A percentile compares a stretch with the other conserved stretches of the same genome.
Evolutionary conservation across 2,113 vertebrate species (phyloP).

Genomic region (Telmatochromis brichardi): DNA sequence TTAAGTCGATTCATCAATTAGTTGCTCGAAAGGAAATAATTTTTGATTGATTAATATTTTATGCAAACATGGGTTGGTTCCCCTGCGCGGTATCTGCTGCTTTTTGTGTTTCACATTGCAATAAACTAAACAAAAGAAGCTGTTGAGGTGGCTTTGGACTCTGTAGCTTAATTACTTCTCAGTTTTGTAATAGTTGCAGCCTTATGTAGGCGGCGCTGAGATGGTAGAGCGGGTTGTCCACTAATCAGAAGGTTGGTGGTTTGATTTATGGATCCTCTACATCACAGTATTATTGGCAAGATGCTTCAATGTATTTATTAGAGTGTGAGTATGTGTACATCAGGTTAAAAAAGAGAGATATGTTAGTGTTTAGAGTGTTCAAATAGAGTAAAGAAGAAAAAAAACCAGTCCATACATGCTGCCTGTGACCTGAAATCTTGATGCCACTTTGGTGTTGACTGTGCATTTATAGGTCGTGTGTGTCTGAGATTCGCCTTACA

Average conservation of each 20-base stretch:
- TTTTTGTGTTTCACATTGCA: background rate
- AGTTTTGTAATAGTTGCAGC: background rate
- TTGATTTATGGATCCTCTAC: background rate
- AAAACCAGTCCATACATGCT: background rate
- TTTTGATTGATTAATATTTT: background rate
- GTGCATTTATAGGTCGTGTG: background rate
- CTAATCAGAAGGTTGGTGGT: background rate
- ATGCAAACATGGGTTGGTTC: background rate
- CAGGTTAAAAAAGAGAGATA: background rate
- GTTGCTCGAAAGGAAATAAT: background rate
- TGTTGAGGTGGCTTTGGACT: background rate
- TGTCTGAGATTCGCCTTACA: background rate
- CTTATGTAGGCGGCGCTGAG: background rate
- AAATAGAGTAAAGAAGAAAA: background rate
- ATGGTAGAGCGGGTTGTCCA: background rate
- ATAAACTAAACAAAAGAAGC: background rate
- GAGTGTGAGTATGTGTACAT: background rate
- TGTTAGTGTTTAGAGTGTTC: background rate
- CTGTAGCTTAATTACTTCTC: background rate
- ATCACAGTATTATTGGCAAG: background rate
- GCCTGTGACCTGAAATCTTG: background rate
- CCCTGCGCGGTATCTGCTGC: background rate
- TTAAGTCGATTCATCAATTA: background rate
- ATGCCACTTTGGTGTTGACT: background rate
- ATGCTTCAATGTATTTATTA: background rate